Conservation (phyloP, 23 tunicate genomes). For the Ascidia mentula region DNA sequence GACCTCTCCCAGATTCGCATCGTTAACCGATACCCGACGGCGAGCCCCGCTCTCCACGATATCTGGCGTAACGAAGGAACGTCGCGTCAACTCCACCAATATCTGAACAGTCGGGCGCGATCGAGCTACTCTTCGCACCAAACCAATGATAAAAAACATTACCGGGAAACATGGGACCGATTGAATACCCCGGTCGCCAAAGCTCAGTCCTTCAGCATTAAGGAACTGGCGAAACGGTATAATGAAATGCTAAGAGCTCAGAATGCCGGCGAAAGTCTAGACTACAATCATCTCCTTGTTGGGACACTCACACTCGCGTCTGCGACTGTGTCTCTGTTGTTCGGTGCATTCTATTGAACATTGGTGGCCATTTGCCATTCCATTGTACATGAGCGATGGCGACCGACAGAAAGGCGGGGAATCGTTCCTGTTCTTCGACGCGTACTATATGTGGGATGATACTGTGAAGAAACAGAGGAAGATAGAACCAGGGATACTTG, state of each 20-base stretch:
- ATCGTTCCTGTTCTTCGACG: background rate
- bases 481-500: too few species aligned
- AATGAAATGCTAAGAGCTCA: background rate
- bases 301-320: background rate
- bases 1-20: background rate
- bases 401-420: background rate
- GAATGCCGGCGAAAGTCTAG: background rate
- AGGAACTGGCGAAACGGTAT: background rate
- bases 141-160: background rate
- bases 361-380: background rate
- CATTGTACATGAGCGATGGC: too few species aligned
- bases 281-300: background rate
- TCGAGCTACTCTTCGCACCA: background rate
- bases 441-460: background rate
- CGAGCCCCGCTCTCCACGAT: background rate
- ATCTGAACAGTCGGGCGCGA: background rate
- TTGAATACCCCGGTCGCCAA: background rate
- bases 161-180: background rate
- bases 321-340: background rate
- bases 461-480: background rate
- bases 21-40: slow-evolving; percentile 4
- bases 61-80: background rate
- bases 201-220: background rate
- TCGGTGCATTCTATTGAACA: background rate
- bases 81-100: background rate